Evolutionary conservation across 2,113 vertebrate genomes (phyloP).

Genomic region (Larimichthys crocea): DNA sequence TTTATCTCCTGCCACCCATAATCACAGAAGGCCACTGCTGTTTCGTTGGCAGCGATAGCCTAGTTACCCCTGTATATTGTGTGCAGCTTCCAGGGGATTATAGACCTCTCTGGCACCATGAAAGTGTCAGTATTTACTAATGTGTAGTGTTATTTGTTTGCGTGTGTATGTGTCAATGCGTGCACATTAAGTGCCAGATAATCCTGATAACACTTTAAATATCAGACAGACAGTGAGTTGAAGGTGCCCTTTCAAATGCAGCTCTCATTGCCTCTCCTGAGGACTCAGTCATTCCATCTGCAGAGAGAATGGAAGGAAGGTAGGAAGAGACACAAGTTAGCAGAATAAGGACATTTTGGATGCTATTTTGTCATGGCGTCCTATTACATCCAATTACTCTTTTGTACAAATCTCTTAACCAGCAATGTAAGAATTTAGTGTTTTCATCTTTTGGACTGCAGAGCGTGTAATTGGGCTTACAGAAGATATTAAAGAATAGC

Average conservation of each 20-base stretch:
- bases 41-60: constrained; percentile 54
- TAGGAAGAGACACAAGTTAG: constrained; percentile 13
- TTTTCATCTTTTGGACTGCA: constrained; percentile 18
- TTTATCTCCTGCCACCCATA: constrained; percentile 46
- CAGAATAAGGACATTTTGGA: constrained; percentile 46
- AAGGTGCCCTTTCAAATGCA: constrained; percentile 56
- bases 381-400: constrained; percentile 40
- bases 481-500: constrained; percentile 56
- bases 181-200: constrained; percentile 41
- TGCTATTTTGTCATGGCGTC: constrained; percentile 48
- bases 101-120: constrained; percentile 50
- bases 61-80: constrained; percentile 52
- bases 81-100: constrained; percentile 57
- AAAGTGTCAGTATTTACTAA: constrained; percentile 50
- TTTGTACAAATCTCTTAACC: constrained; percentile 46
- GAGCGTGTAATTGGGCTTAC: constrained; percentile 40
- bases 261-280: constrained; percentile 35
- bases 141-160: constrained; percentile 32
- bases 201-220: constrained; percentile 56
- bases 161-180: background rate
- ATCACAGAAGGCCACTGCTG: constrained; percentile 56
- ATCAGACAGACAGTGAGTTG: constrained; percentile 54
- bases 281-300: constrained; percentile 34
- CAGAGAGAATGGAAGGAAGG: background rate
- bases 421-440: constrained; percentile 23